Percentiles rank a stretch among this genome's conserved stretches.
phyloP scores from a whole-genome alignment of 2,797 vertebrate species.

The Myoxocephalus aenaeus region DNA sequence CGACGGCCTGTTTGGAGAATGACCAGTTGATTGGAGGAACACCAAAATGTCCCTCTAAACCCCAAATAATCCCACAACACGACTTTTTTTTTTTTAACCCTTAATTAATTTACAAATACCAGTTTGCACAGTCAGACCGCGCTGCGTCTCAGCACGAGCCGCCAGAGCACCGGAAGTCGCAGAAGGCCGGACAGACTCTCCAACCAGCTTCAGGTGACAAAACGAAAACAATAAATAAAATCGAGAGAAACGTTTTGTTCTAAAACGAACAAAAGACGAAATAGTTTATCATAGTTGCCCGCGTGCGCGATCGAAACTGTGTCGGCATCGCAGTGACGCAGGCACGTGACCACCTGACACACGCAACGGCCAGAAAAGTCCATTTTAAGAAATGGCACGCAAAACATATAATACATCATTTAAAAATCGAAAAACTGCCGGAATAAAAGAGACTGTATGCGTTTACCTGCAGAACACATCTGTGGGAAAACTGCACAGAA shows the following conservation, averaged over 20 bases:
- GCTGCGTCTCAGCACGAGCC: slow-evolving; percentile 13
- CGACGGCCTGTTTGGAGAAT: slow-evolving; percentile 65
- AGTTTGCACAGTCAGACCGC: slow-evolving; percentile 11
- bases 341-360: background rate
- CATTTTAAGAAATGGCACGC: background rate
- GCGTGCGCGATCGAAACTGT: background rate
- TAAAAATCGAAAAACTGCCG: background rate
- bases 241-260: background rate
- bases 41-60: slow-evolving; percentile 44
- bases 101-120: slow-evolving; percentile 43
- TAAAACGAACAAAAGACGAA: slow-evolving; percentile 6
- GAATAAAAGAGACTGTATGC: background rate
- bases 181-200: slow-evolving; percentile 26
- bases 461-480: background rate
- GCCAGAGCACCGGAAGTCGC: background rate
- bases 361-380: too few species aligned
- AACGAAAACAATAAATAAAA: background rate
- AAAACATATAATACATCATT: background rate
- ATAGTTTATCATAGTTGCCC: background rate
- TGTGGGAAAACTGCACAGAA: background rate
- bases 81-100: slow-evolving; percentile 22
- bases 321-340: too few species aligned
- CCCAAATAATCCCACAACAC: slow-evolving; percentile 53
- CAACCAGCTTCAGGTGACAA: slow-evolving; percentile 20
- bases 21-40: slow-evolving; percentile 62